These are phyloP conservation scores for Garrulus glandarius DNA, from an alignment of 2,797 vertebrate genomes.

Conservation along the genomic window DNA sequence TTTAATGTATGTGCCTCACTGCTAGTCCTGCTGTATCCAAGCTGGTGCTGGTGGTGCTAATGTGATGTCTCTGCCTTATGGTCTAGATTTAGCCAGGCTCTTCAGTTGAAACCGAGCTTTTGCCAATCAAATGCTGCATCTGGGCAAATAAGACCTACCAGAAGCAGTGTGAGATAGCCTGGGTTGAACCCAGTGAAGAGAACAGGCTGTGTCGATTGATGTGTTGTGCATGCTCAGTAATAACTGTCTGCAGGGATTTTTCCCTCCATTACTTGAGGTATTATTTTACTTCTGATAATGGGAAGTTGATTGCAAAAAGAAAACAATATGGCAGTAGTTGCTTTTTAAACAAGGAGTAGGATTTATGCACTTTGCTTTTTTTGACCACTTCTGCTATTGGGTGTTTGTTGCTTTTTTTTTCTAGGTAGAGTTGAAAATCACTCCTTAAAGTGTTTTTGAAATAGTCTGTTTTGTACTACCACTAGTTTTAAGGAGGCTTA, in stretches of 20 bases:
- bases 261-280: background rate
- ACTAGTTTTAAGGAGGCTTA: background rate
- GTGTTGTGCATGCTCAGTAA: background rate
- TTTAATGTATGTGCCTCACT: background rate
- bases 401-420: background rate
- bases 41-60: background rate
- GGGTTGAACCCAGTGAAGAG: background rate
- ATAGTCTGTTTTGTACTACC: background rate
- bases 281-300: background rate
- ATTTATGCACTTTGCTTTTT: background rate
- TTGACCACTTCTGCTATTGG: background rate
- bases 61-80: background rate
- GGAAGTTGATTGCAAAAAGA: background rate
- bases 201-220: accelerated
- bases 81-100: background rate
- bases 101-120: background rate
- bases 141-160: background rate
- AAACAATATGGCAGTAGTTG: background rate
- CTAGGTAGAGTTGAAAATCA: background rate
- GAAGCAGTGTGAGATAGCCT: background rate
- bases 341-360: background rate
- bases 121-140: background rate
- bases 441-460: background rate
- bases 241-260: background rate
- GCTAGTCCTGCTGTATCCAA: background rate